Base-by-base conservation (phyloP, 2,797 vertebrate species). In the Esox masquinongy region DNA sequence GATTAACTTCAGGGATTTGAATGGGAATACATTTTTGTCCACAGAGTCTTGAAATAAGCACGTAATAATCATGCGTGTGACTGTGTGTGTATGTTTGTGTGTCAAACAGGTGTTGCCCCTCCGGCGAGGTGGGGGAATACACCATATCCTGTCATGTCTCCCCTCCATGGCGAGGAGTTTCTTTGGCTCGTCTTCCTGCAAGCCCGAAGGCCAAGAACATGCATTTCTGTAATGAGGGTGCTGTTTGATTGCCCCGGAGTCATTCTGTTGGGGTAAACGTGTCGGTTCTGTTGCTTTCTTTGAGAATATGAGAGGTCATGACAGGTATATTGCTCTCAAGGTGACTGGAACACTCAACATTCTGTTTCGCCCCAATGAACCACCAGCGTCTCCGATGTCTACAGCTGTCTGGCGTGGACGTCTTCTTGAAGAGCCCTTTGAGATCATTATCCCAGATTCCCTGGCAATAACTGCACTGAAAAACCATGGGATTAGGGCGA, bases 241-340 rank as follows among this genome's bases (percentile, higher is more conserved):
- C 36, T 26, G 59, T 50, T 24, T 24, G 24, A 17, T 24, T 19
- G 17, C 15, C 24, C 17, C 5, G 9, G 24, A 16, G n/a, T 19
- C 72, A 39, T 64, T 39, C 26, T 29, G 22, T 64, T 5, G 26
- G 36, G 36, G 49, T 29, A 24, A 64, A 64, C 19, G 31, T 39
- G 8, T 43, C 39, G 49, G 56, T 64, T 39, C 34, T 39, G n/a
- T 69, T 39, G 11, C 36, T 24, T 64, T 6, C 14, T 11, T 19
- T 43, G 22, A 74, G 78, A 84, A 56, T 29, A 77, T 80, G 15
- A 80, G 74, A 68, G 43, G 24, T 79, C 82, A 69, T 88, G 90
- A 91, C 90, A 87, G 87, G 70, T 81, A 77, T 80, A 47, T 84
- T 82, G 83, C 82, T 72, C 77, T 70, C 17, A 56, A 51, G 70